A percentile compares a stretch with the other conserved stretches of the same genome.
These are phyloP conservation scores for Melanerpes aurifrons DNA, from an alignment of 2,113 vertebrate genomes.

Conservation along the genomic window DNA sequence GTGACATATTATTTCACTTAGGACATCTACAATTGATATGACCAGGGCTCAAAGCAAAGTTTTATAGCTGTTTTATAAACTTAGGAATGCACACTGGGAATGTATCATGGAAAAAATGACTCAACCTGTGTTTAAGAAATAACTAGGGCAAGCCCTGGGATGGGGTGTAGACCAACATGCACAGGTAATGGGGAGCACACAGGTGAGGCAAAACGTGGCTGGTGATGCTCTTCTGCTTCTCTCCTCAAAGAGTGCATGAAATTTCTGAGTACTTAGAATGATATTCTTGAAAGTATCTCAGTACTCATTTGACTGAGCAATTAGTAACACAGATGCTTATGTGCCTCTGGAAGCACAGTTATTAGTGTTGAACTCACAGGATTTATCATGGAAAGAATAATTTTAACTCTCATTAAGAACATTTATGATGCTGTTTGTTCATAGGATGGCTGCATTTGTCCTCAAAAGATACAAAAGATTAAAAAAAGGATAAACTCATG, in stretches of 20 bases:
- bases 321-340: neutral
- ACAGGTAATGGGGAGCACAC: neutral
- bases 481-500: neutral
- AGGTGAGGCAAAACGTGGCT: neutral
- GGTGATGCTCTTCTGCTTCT: neutral
- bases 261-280: neutral
- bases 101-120: slow-evolving; percentile 1
- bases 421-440: neutral
- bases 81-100: neutral
- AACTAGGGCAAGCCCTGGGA: neutral
- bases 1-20: neutral
- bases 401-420: neutral
- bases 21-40: fast-evolving
- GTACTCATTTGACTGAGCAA: neutral
- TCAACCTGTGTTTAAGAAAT: neutral
- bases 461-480: neutral
- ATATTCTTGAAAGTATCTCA: neutral
- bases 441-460: neutral
- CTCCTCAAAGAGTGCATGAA: neutral
- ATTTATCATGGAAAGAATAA: neutral
- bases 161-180: neutral
- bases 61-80: slow-evolving; percentile 16
- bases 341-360: neutral
- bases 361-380: neutral
- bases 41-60: neutral